Evolutionary conservation across 2,888 invertebrate species (phyloP).

Genomic region (Trimorus sp.): DNA sequence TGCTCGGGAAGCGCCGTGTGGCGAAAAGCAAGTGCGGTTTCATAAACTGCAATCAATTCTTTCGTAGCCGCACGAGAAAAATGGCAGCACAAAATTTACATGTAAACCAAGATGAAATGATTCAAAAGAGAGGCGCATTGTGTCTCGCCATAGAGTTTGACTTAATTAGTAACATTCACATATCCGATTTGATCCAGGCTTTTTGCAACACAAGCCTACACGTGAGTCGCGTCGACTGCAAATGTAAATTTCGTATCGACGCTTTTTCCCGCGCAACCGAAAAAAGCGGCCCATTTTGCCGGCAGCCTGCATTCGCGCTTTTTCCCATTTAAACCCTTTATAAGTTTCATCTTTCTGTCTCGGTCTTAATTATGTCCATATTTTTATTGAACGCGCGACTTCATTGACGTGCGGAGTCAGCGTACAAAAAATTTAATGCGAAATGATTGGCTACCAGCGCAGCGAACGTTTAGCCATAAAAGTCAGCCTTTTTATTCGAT

Average conservation of each 20-base stretch:
- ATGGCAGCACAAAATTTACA: too few relatives aligned
- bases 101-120: too few relatives aligned
- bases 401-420: conserved; percentile 52
- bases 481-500: conserved; percentile 42
- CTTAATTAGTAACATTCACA: too few relatives aligned
- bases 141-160: too few relatives aligned
- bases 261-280: background rate
- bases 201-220: too few relatives aligned
- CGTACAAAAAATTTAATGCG: conserved; percentile 45
- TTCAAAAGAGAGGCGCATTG: too few relatives aligned
- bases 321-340: conserved; percentile 45
- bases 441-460: conserved; percentile 53
- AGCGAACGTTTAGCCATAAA: conserved; percentile 51
- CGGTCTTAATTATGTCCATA: conserved; percentile 56
- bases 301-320: conserved; percentile 7
- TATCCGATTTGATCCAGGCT: too few relatives aligned
- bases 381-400: conserved; percentile 52
- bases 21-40: conserved; percentile 4
- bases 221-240: too few relatives aligned
- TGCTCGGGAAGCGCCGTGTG: background rate
- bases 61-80: background rate
- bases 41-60: conserved; percentile 42
- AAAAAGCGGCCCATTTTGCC: conserved; percentile 29
- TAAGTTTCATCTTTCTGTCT: conserved; percentile 47
- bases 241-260: too few relatives aligned